phyloP scores from a whole-genome alignment of 2,888 invertebrate species.

The Drosophila pullipes region DNA sequence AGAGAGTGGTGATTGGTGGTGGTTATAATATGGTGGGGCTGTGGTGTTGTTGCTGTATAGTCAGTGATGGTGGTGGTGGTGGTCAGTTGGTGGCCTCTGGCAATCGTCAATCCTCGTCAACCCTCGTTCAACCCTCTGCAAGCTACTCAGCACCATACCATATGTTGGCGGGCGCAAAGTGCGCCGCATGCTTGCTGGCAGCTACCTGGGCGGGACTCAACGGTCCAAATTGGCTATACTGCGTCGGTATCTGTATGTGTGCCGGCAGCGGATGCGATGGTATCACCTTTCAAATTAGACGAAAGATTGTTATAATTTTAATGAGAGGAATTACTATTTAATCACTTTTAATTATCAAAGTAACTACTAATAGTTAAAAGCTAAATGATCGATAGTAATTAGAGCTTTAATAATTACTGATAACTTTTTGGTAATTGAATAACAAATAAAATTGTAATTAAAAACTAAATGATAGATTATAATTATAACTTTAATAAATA shows the following conservation, averaged over 20 bases:
- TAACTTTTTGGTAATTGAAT: not conserved
- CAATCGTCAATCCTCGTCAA: conserved; percentile 36
- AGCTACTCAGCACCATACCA: conserved; percentile 86
- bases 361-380: not conserved
- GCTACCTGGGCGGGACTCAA: conserved; percentile 86
- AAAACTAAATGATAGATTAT: not conserved
- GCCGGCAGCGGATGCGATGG: conserved; percentile 92
- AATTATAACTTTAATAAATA: not conserved
- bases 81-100: conserved; percentile 31
- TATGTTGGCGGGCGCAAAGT: conserved; percentile 85
- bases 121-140: conserved; percentile 59
- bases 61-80: conserved; percentile 33
- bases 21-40: conserved; percentile 21
- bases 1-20: conserved; percentile 29
- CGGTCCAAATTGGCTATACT: conserved; percentile 87
- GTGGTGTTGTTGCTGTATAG: conserved; percentile 35
- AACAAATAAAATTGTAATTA: not conserved
- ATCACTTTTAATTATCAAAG: conserved; percentile 1
- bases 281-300: conserved; percentile 85
- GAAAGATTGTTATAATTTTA: not conserved
- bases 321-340: conserved; percentile 64
- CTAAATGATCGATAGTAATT: not conserved
- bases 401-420: not conserved
- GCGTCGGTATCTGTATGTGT: conserved; percentile 92
- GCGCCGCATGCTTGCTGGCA: conserved; percentile 85